Evolutionary conservation across 2,888 invertebrate species (phyloP).

Genomic region (Callyntrura sp.): DNA sequence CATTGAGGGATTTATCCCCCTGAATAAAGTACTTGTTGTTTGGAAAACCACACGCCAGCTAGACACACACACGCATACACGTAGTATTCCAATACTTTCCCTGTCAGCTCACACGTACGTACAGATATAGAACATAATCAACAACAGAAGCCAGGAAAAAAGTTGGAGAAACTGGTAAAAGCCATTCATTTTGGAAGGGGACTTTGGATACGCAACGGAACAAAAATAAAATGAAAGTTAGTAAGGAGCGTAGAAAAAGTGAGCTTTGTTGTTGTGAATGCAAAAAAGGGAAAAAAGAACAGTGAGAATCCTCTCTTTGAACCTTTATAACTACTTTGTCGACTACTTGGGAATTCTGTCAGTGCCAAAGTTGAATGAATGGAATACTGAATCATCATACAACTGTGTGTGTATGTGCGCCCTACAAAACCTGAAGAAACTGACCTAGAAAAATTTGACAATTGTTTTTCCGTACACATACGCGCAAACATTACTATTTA

Average conservation of each 20-base stretch:
- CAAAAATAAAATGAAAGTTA: slow-evolving; percentile 27
- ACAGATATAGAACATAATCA: slow-evolving; percentile 39
- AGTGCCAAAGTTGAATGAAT: slow-evolving; percentile 68
- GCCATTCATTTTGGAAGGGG: slow-evolving; percentile 25
- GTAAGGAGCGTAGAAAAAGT: slow-evolving; percentile 1
- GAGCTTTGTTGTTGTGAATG: slow-evolving; percentile 53
- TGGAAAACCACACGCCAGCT: slow-evolving; percentile 39
- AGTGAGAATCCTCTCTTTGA: slow-evolving; percentile 18
- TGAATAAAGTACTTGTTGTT: slow-evolving; percentile 55
- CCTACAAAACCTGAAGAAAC: slow-evolving; percentile 20
- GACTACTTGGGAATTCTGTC: slow-evolving; percentile 64
- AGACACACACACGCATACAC: slow-evolving; percentile 12
- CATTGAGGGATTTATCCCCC: slow-evolving; percentile 69
- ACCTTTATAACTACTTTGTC: no score
- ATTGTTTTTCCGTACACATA: slow-evolving; percentile 49
- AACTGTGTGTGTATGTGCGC: no score
- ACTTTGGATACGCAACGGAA: slow-evolving; percentile 29
- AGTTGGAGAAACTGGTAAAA: slow-evolving; percentile 48
- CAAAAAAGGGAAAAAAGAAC: slow-evolving; percentile 17
- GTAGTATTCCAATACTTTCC: not conserved
- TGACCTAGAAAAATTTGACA: slow-evolving; percentile 68
- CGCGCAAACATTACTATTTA: no score
- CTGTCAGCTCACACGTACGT: not conserved
- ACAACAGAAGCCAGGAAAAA: slow-evolving; percentile 8
- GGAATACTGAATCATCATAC: slow-evolving; percentile 67